Conservation (phyloP, 1,140 invertebrate genomes). For the Lineus longissimus region DNA sequence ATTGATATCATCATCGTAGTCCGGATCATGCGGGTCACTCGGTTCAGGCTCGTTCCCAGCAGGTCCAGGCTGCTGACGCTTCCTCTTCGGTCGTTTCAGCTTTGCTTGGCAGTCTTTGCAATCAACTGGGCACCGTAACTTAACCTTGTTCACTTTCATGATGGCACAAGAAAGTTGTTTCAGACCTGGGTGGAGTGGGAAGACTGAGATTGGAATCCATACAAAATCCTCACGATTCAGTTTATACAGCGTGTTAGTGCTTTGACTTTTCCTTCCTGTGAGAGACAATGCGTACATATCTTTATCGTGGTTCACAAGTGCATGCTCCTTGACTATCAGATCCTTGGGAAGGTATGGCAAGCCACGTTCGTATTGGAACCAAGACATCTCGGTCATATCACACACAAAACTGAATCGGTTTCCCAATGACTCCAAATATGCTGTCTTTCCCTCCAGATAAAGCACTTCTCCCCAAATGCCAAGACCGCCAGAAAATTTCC, state of each 20-base stretch:
- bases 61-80: too few species aligned
- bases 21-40: too few species aligned
- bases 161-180: conserved; percentile 24
- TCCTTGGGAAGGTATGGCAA: conserved; percentile 23
- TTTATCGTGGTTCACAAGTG: conserved; percentile 18
- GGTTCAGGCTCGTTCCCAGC: too few species aligned
- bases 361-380: conserved; percentile 15
- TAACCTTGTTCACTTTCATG: conserved; percentile 24
- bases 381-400: conserved; percentile 18
- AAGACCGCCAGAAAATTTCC: conserved; percentile 22
- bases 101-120: conserved; percentile 35
- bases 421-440: conserved; percentile 27
- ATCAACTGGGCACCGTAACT: conserved; percentile 29
- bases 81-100: conserved; percentile 17
- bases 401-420: conserved; percentile 23
- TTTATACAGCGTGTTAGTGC: conserved; percentile 19
- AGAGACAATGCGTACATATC: conserved; percentile 35
- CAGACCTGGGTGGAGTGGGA: conserved; percentile 21
- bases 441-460: conserved; percentile 23
- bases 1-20: too few species aligned
- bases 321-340: conserved; percentile 20
- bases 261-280: conserved; percentile 12
- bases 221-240: conserved; percentile 21
- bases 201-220: conserved; percentile 27
- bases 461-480: conserved; percentile 22